Conservation (phyloP, 2,113 vertebrate species). For the Pollimyrus isidori region DNA sequence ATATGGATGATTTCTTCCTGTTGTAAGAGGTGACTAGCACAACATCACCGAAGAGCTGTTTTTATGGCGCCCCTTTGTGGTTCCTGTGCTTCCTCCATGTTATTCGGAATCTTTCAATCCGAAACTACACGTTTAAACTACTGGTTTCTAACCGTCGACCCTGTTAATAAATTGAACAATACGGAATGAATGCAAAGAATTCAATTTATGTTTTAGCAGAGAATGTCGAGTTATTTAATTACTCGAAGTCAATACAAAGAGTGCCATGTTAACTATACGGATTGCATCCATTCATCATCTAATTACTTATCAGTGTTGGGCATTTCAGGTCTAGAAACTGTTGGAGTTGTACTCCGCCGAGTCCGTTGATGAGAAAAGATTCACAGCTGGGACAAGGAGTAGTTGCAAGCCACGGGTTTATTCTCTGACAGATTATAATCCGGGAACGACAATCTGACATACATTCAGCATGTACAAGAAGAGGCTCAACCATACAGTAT, state of each 20-base stretch:
- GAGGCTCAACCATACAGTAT: too few species aligned
- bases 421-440: too few species aligned
- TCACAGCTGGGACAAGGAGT: too few species aligned
- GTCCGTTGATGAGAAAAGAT: too few species aligned
- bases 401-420: too few species aligned
- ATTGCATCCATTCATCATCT: not conserved
- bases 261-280: not conserved
- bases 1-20: not conserved
- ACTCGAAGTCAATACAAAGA: not conserved
- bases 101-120: not conserved
- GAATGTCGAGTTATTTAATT: not conserved
- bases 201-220: not conserved
- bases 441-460: too few species aligned
- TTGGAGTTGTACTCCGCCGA: too few species aligned
- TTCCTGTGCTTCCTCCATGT: not conserved
- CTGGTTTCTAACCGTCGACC: not conserved
- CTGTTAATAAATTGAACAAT: not conserved
- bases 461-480: too few species aligned
- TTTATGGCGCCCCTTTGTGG: slow-evolving; percentile 5
- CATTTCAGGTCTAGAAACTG: too few species aligned
- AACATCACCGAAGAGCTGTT: not conserved
- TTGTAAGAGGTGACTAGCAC: not conserved
- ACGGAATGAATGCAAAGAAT: not conserved
- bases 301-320: not conserved
- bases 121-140: not conserved